phyloP scores from a whole-genome alignment of 2,797 vertebrate genomes.

The Pantherophis alleghaniensis region DNA sequence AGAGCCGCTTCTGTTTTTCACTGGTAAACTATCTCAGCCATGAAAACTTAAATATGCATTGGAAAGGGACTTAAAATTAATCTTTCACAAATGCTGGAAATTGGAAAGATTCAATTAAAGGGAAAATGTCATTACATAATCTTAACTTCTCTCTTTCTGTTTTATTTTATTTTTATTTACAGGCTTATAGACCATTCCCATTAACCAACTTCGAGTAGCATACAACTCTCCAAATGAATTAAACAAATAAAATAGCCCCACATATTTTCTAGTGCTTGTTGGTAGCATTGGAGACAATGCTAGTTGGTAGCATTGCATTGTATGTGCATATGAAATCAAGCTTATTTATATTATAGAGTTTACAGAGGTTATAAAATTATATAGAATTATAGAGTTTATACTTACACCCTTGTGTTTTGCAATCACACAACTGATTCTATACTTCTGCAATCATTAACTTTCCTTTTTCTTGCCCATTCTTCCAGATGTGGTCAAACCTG shows the following conservation, averaged over 20 bases:
- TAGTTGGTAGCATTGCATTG: background rate
- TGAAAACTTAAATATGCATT: background rate
- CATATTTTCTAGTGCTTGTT: background rate
- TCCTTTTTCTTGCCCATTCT: background rate
- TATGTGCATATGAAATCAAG: background rate
- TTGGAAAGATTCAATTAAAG: background rate
- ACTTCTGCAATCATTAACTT: background rate
- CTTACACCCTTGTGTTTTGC: background rate
- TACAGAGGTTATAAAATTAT: background rate
- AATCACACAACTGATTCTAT: background rate
- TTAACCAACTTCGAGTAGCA: background rate
- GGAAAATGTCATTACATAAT: background rate
- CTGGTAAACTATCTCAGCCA: conserved; percentile 1
- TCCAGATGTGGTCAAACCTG: background rate
- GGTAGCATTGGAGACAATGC: background rate
- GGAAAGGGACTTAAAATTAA: background rate
- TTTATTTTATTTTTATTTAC: background rate
- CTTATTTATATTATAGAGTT: no score
- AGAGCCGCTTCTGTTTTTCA: background rate
- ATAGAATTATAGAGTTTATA: background rate
- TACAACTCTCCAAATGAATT: background rate
- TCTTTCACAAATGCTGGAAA: background rate
- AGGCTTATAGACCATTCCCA: background rate
- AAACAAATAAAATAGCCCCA: background rate
- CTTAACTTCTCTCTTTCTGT: background rate